Evolutionary conservation across 2,113 vertebrate species (phyloP).

Genomic region (Corydoras maculifer): DNA sequence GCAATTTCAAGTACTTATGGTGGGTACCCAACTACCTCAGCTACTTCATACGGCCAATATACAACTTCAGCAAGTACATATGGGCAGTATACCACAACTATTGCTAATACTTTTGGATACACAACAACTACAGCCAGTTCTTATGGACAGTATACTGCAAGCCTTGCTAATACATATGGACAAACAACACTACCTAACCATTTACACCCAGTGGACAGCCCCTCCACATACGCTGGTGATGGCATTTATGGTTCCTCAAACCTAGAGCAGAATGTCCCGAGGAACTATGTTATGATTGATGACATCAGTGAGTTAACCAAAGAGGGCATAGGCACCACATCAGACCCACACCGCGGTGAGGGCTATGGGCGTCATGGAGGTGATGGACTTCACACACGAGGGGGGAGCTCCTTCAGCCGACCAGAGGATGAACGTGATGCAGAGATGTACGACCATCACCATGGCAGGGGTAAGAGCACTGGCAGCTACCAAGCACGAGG

Average conservation of each 20-base stretch:
- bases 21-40: constrained; percentile 55
- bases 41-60: constrained; percentile 74
- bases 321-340: constrained; percentile 72
- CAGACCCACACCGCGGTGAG: constrained; percentile 78
- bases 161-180: constrained; percentile 71
- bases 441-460: constrained; percentile 84
- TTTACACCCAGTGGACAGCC: constrained; percentile 63
- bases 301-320: constrained; percentile 97
- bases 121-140: constrained; percentile 66
- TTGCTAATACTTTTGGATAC: constrained; percentile 63
- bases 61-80: constrained; percentile 55
- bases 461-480: constrained; percentile 80
- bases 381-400: constrained; percentile 48
- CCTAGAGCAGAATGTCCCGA: constrained; percentile 89
- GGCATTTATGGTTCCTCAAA: constrained; percentile 79
- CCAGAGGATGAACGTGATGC: constrained; percentile 91
- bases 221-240: constrained; percentile 76
- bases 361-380: constrained; percentile 54
- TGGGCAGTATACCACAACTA: constrained; percentile 45
- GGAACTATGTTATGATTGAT: constrained; percentile 97
- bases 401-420: constrained; percentile 82
- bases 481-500: constrained; percentile 59
- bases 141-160: constrained; percentile 66
- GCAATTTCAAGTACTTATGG: constrained; percentile 62
- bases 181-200: constrained; percentile 63